A percentile compares a stretch with the other conserved stretches of the same genome.
phyloP scores from a whole-genome alignment of 2,888 invertebrate species.

The Sussaba pulchella region DNA sequence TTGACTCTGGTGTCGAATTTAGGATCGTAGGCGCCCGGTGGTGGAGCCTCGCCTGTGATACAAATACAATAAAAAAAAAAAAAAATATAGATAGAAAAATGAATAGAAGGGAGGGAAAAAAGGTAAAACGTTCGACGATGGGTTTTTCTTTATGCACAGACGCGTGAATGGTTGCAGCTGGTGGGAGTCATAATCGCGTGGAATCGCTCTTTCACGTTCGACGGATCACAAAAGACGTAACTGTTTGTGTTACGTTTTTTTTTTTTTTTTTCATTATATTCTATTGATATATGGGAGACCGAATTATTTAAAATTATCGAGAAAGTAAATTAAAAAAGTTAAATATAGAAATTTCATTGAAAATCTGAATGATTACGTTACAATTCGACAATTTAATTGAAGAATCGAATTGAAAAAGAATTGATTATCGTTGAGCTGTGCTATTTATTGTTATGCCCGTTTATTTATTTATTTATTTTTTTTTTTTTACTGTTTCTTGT shows the following conservation, averaged over 20 bases:
- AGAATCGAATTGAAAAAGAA: too few relatives aligned
- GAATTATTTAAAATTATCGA: too few relatives aligned
- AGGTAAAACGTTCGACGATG: not conserved
- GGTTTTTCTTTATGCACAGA: conserved; percentile 16
- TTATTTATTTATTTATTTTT: too few relatives aligned
- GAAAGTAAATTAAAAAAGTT: too few relatives aligned
- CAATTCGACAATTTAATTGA: too few relatives aligned
- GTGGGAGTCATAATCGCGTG: conserved; percentile 34
- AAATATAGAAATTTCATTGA: too few relatives aligned
- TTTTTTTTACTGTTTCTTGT: too few relatives aligned
- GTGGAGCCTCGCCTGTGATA: conserved; percentile 84
- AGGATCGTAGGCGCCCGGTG: conserved; percentile 86
- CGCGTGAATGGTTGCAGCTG: conserved; percentile 48
- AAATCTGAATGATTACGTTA: too few relatives aligned
- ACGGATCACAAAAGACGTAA: conserved; percentile 47
- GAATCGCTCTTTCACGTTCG: conserved; percentile 24
- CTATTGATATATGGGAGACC: too few relatives aligned
- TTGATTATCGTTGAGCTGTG: too few relatives aligned
- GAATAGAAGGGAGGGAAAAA: not conserved
- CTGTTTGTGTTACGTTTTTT: not conserved
- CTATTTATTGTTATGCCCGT: too few relatives aligned
- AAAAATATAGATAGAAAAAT: not conserved
- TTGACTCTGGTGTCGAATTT: conserved; percentile 83
- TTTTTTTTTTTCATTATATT: not conserved
- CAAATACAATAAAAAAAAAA: conserved; percentile 20